Conservation (phyloP, 2,888 invertebrate species). For the Hirtodrosophila alboralis region DNA sequence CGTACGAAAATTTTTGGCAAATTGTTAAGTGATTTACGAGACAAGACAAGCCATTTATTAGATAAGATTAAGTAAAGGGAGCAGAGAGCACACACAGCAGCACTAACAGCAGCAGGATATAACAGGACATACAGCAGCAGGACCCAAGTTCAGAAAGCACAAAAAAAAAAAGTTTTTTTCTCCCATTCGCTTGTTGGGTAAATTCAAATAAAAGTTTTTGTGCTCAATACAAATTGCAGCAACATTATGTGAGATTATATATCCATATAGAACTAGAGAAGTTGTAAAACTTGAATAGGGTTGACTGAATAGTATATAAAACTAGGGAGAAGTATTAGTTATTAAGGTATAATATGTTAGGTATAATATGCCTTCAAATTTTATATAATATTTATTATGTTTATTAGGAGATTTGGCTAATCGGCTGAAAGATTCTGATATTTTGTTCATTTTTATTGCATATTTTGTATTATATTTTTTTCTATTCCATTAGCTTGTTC, state of each 20-base stretch:
- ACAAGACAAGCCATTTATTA: conserved; percentile 83
- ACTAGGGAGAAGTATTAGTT: too few species aligned
- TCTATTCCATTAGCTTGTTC: too few species aligned
- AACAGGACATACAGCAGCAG: conserved; percentile 6
- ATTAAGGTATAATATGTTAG: too few species aligned
- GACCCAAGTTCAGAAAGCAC: not conserved
- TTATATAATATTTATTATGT: too few species aligned
- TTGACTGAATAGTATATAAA: too few species aligned
- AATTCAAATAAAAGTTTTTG: conserved; percentile 54
- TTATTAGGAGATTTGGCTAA: too few species aligned
- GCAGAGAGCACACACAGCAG: conserved; percentile 48
- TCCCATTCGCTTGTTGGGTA: conserved; percentile 10
- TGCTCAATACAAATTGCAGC: conserved; percentile 73
- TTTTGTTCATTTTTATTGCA: too few species aligned
- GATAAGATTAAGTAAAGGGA: conserved; percentile 81
- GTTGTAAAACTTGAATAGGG: too few species aligned
- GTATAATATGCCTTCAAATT: too few species aligned
- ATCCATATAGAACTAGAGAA: conserved; percentile 49
- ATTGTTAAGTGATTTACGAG: conserved; percentile 84
- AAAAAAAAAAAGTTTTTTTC: conserved; percentile 33
- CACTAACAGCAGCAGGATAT: conserved; percentile 2
- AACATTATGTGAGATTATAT: conserved; percentile 79
- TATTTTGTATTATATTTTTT: too few species aligned
- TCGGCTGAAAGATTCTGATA: too few species aligned
- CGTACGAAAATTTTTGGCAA: conserved; percentile 78